These are phyloP conservation scores for Zaprionus nigranus DNA, from an alignment of 1,140 invertebrate species.

Conservation along the genomic window DNA sequence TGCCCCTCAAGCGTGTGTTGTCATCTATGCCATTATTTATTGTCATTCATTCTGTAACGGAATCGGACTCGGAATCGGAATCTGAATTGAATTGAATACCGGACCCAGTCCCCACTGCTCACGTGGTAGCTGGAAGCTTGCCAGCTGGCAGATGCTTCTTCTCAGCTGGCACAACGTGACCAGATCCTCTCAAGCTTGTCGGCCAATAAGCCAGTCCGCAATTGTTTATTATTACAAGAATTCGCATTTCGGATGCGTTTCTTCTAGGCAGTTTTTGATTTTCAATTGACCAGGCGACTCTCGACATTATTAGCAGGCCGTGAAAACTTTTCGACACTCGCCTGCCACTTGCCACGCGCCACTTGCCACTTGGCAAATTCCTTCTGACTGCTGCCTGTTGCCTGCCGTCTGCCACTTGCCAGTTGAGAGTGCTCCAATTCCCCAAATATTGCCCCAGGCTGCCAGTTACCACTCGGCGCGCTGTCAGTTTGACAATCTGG, in stretches of 20 bases:
- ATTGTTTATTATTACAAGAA: conserved; percentile 21
- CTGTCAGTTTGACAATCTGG: conserved; percentile 25
- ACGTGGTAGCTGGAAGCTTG: conserved; percentile 11
- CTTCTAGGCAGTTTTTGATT: neutral
- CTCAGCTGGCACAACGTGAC: neutral
- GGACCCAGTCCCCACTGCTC: neutral
- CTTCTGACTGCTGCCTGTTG: neutral
- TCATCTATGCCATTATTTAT: conserved; percentile 51
- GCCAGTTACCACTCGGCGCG: conserved; percentile 3
- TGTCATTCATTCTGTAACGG: conserved; percentile 38
- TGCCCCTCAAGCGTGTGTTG: conserved; percentile 13
- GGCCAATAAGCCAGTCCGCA: neutral
- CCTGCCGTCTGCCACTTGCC: neutral
- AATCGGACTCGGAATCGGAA: conserved; percentile 25
- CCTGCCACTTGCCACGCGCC: conserved; percentile 8
- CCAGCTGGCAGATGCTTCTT: conserved; percentile 25
- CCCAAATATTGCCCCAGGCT: conserved; percentile 17
- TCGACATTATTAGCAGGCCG: conserved; percentile 20
- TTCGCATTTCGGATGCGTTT: conserved; percentile 5
- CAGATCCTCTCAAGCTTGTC: conserved; percentile 19
- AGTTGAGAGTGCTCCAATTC: conserved; percentile 7
- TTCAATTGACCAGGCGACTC: conserved; percentile 7
- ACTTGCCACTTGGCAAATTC: neutral
- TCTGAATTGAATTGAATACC: conserved; percentile 37
- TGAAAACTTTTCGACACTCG: conserved; percentile 33